Base-by-base conservation (phyloP, 2,797 vertebrate genomes). In the Synaphobranchus kaupii region DNA sequence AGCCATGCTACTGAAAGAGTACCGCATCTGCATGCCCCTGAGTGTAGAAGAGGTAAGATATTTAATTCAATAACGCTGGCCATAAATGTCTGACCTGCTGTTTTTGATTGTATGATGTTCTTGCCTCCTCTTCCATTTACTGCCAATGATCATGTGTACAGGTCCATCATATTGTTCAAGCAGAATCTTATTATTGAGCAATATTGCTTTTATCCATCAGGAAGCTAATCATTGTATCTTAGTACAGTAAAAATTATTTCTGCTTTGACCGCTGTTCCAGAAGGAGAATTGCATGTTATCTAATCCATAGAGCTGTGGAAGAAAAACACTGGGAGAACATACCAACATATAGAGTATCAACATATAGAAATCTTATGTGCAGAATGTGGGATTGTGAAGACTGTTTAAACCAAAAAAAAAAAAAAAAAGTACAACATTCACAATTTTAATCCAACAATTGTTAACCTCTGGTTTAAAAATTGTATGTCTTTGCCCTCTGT, bases 1-100 rank as follows among this genome's bases (percentile, higher is more conserved):
- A 87, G 89, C 88, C 89, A 93, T 96, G 95, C 91, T 96, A 89
- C 85, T 95, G 91, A 96, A 96, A 90, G 95, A 96, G 88, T 95
- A 95, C 89, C 94, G 93, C 89, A 95, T 95, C 91, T 96, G 95
- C 89, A 95, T 96, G 95, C 94, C 94, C 0, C 95, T 94, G 88
- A 96, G 92, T 44, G 95, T 94, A 0, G 95, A 95, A 83, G 95
- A 95, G 95, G 95, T 96, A 92, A 94, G 92, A 0, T 28, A 83
- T 84, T 54, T 60, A 73, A 54, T 34, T 52, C 20, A 83, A 83
- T 83, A 83, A 83, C 34, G 50, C 82, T 83, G 82, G 50, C 22
- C n/a, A 34, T 58, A 83, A 58, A 83, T 54, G 52, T 17, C 52
- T 8, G n/a, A 83, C 82, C 50, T 83, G 28, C 50, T 17, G 50